These are phyloP conservation scores for Uromys caudimaculatus DNA, from an alignment of 2,797 vertebrate genomes.

Conservation along the genomic window DNA sequence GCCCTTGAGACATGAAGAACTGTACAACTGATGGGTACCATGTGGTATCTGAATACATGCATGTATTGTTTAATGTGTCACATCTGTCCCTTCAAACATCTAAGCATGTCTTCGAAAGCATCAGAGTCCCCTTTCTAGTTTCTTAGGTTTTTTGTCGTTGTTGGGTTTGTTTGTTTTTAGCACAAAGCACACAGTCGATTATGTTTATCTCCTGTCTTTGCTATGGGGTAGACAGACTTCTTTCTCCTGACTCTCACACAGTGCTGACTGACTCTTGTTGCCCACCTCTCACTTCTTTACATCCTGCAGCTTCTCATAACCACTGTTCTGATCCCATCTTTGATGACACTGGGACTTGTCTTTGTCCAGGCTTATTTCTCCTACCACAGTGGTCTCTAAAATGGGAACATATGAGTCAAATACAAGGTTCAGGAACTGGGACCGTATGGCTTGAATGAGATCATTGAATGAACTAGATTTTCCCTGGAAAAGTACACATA, in stretches of 20 bases:
- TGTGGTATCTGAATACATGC: background rate
- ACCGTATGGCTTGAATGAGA: conserved; percentile 16
- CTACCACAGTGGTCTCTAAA: background rate
- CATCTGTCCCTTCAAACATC: background rate
- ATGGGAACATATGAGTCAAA: conserved; percentile 20
- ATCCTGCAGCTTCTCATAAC: background rate
- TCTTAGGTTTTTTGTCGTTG: background rate
- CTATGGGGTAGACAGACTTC: background rate
- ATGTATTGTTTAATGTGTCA: background rate
- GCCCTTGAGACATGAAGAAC: background rate
- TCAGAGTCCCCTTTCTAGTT: background rate
- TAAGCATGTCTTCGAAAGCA: background rate
- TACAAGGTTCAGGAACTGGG: background rate
- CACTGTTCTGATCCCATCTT: too few relatives aligned
- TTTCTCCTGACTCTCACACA: background rate
- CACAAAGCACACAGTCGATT: background rate
- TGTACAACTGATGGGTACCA: background rate
- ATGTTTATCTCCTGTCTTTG: background rate
- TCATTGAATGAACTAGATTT: conserved; percentile 24
- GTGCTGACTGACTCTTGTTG: background rate
- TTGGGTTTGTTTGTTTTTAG: background rate
- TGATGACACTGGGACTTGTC: background rate
- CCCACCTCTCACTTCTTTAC: too few relatives aligned
- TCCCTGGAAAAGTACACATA: conserved; percentile 6
- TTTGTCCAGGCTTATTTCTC: background rate